These are phyloP conservation scores for Synanthedon vespiformis DNA, from an alignment of 2,888 invertebrate genomes.

Conservation along the genomic window DNA sequence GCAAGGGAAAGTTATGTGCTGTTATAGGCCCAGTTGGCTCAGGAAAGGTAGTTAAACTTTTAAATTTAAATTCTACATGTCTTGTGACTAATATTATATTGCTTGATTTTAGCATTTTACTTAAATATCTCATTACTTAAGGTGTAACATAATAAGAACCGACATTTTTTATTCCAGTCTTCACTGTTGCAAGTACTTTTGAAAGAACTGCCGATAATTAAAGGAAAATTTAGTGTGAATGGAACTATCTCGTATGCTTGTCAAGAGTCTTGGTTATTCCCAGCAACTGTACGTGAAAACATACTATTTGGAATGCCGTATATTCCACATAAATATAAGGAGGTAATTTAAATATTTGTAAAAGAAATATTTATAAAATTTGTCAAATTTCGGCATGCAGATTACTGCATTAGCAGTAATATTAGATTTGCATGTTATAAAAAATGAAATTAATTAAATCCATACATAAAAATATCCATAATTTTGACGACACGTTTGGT, in stretches of 20 bases:
- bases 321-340: constrained; percentile 72
- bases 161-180: constrained; percentile 44
- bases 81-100: too few relatives aligned
- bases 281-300: constrained; percentile 82
- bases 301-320: constrained; percentile 82
- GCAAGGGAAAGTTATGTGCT: constrained; percentile 76
- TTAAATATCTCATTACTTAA: too few relatives aligned
- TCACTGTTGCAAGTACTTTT: constrained; percentile 76
- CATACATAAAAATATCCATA: too few relatives aligned
- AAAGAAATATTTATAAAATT: too few relatives aligned
- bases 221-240: constrained; percentile 72
- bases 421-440: too few relatives aligned
- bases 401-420: too few relatives aligned
- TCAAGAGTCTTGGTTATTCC: constrained; percentile 88
- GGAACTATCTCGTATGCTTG: constrained; percentile 80
- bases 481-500: too few relatives aligned
- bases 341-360: constrained; percentile 29
- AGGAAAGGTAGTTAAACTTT: constrained; percentile 70
- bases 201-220: constrained; percentile 73
- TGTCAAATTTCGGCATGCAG: too few relatives aligned
- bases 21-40: constrained; percentile 90
- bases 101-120: too few relatives aligned
- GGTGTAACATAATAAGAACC: too few relatives aligned
- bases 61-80: too few relatives aligned
- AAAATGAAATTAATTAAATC: too few relatives aligned